Percentiles rank a stretch among this genome's conserved stretches.
Conservation (phyloP, 2,113 vertebrate species). For the Emydocephalus ijimae region DNA sequence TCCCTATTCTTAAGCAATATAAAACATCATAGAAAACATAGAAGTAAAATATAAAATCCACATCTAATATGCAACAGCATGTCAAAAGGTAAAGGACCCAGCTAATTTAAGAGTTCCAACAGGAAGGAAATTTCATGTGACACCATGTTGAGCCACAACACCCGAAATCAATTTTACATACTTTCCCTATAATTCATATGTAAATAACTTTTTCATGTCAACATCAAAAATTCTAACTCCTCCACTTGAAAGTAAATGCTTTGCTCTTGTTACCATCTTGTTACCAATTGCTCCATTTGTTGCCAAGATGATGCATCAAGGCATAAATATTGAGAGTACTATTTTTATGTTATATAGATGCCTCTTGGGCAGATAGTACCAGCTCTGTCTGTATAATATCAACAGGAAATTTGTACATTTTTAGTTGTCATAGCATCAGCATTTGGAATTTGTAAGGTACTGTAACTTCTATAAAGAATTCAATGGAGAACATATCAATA, state of each 20-base stretch:
- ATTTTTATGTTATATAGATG: conserved; percentile 40
- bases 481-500: neutral
- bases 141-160: neutral
- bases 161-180: conserved; percentile 23
- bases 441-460: neutral
- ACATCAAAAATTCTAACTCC: conserved; percentile 29
- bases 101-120: neutral
- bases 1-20: neutral
- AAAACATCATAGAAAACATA: neutral
- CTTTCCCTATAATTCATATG: conserved; percentile 30
- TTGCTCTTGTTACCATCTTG: conserved; percentile 30
- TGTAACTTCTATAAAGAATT: neutral
- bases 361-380: conserved; percentile 56
- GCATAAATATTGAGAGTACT: conserved; percentile 32
- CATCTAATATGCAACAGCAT: neutral
- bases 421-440: neutral
- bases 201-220: conserved; percentile 37
- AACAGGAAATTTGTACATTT: neutral
- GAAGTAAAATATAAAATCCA: neutral
- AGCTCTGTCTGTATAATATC: conserved; percentile 32
- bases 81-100: neutral
- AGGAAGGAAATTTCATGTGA: neutral
- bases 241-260: conserved; percentile 47
- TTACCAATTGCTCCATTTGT: conserved; percentile 54
- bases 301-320: conserved; percentile 55